These are phyloP conservation scores for Alviniconcha strummeri DNA, from an alignment of 2,888 invertebrate species.

Conservation along the genomic window DNA sequence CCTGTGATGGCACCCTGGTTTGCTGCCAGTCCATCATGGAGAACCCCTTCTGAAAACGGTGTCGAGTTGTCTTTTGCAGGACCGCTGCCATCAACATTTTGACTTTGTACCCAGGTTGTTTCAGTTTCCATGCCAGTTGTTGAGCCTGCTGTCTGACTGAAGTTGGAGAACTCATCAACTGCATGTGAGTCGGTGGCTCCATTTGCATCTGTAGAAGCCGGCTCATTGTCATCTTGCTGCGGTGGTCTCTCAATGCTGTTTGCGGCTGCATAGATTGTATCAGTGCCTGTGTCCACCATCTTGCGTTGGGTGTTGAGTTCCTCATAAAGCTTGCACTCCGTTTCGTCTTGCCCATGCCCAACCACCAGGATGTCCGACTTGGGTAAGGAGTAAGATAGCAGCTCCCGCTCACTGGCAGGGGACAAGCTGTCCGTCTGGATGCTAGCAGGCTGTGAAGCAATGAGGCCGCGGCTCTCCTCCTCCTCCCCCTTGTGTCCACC, in stretches of 20 bases:
- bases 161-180: not conserved
- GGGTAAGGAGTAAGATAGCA: conserved; percentile 42
- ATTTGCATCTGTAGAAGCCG: not conserved
- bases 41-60: not conserved
- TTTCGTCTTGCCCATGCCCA: conserved; percentile 38
- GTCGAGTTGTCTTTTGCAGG: not conserved
- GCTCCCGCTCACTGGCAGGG: conserved; percentile 44
- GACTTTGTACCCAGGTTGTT: not conserved
- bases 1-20: too few species aligned
- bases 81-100: not conserved
- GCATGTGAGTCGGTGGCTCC: not conserved
- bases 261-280: not conserved
- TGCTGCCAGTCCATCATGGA: too few species aligned
- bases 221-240: not conserved
- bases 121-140: not conserved
- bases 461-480: conserved; percentile 34
- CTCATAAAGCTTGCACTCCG: conserved; percentile 27
- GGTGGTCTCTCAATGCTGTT: not conserved
- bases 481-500: conserved; percentile 2
- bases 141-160: not conserved
- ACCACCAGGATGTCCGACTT: conserved; percentile 48
- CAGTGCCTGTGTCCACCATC: not conserved
- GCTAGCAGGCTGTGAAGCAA: conserved; percentile 44
- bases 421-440: conserved; percentile 48
- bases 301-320: not conserved